Base-by-base conservation (phyloP, 2,888 invertebrate species). In the Rhimphoctona megacephalus region DNA sequence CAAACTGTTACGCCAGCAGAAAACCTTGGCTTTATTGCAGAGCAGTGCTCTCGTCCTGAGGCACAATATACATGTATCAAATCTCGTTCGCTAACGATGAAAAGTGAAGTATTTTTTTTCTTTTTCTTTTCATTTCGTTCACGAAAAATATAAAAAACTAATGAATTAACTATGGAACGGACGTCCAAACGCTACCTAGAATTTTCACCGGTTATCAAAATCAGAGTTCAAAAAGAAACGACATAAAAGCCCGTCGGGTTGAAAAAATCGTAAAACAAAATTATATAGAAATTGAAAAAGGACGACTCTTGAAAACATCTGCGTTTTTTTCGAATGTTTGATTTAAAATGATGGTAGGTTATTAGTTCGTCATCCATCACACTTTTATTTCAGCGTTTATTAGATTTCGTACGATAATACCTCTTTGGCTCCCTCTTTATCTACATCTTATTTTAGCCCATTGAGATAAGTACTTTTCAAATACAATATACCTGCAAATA, bases 21-120 rank as follows among this genome's bases (percentile, higher is more conserved):
- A 91, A 92, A 91, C 92, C 92, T 92, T 92, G 92, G 92, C 92
- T 92, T 92, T 92, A 92, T 92, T 91, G 89, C 88, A 87, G 88
- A 81, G 83, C 84, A 86, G 74, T 83, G 81, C 73, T 81, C 83
- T 67, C 57, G 77, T 36, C 67, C 57, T 39, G 57, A 69, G 67
- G 43, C 11, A 39, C n/a, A 9, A 46, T 46, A 49, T n/a, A 77
- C 17, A 77, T 66, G 57, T 5, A 76, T 49, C 11, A 49, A n/a
- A 33, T 67, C 33, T 52, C 52, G 2, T 22, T 67, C 14, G 39
- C 33, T 19, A 39, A 19, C 64, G 36, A 66, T 64, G 76, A 46
- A 19, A 30, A 54, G 73, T 54, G 61, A 1, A 39, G 43, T n/a
- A 19, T 39, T 30, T 67, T 22, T 39, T 39, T n/a, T 39, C 19